A percentile compares a stretch with the other conserved stretches of the same genome.
Conservation (phyloP, 2,888 invertebrate species). For the Lepetodrilus schrolli region DNA sequence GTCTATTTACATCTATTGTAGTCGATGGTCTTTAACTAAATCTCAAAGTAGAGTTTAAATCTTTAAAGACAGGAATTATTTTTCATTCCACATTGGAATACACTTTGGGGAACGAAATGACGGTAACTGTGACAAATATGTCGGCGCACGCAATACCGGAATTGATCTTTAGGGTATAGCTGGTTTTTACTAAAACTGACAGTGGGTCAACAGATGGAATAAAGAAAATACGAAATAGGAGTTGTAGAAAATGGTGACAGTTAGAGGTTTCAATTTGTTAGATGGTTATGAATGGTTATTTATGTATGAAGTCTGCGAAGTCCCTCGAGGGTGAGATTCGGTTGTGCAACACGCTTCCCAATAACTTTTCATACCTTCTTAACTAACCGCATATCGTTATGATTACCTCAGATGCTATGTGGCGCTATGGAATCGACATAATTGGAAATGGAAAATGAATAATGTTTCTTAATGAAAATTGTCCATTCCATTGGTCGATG, state of each 20-base stretch:
- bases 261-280: background rate
- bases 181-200: conserved; percentile 9
- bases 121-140: no score
- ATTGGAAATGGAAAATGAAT: conserved; percentile 24
- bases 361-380: conserved; percentile 25
- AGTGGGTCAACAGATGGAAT: conserved; percentile 8
- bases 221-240: conserved; percentile 6
- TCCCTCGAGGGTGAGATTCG: background rate
- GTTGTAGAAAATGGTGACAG: conserved; percentile 1
- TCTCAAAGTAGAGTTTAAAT: no score
- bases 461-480: conserved; percentile 7
- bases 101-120: no score
- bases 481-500: background rate
- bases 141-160: background rate
- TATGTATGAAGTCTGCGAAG: background rate
- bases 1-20: no score
- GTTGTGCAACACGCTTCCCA: background rate
- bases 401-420: background rate
- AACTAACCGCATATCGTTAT: conserved; percentile 11
- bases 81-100: no score
- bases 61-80: no score
- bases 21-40: no score
- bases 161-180: background rate
- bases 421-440: background rate
- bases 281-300: background rate